Percentiles rank a stretch among this genome's conserved stretches.
Evolutionary conservation across 1,140 invertebrate genomes (phyloP).

Genomic region (Aricia agestis): DNA sequence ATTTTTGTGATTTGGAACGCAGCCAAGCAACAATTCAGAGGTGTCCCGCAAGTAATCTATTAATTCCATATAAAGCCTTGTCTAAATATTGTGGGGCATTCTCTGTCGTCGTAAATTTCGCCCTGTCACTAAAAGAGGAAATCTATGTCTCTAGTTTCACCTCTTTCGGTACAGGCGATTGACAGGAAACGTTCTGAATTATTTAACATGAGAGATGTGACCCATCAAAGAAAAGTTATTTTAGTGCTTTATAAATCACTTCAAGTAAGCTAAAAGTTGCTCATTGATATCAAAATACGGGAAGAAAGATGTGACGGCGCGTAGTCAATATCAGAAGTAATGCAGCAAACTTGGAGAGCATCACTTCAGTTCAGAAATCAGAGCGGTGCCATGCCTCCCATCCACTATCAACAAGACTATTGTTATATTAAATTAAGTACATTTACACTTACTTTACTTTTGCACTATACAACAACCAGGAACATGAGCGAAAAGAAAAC

Average conservation of each 20-base stretch:
- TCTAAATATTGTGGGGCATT: slow-evolving; percentile 9
- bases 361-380: no score
- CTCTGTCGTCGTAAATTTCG: background rate
- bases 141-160: background rate
- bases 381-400: no score
- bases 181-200: background rate
- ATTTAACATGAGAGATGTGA: background rate
- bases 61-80: slow-evolving; percentile 8
- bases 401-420: no score
- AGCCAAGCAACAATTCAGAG: background rate
- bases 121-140: slow-evolving; percentile 3
- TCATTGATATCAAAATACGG: no score
- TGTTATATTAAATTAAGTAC: no score
- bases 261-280: no score
- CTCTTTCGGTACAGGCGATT: background rate
- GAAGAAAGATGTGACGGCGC: no score
- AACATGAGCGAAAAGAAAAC: no score
- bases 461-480: no score
- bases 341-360: no score
- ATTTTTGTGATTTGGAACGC: background rate
- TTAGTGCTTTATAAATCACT: background rate
- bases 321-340: no score
- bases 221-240: background rate
- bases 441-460: no score
- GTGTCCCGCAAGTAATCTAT: background rate